A percentile compares a stretch with the other conserved stretches of the same genome.
Evolutionary conservation across 1,140 invertebrate genomes (phyloP).

Genomic region (Drosophila tsacasi): DNA sequence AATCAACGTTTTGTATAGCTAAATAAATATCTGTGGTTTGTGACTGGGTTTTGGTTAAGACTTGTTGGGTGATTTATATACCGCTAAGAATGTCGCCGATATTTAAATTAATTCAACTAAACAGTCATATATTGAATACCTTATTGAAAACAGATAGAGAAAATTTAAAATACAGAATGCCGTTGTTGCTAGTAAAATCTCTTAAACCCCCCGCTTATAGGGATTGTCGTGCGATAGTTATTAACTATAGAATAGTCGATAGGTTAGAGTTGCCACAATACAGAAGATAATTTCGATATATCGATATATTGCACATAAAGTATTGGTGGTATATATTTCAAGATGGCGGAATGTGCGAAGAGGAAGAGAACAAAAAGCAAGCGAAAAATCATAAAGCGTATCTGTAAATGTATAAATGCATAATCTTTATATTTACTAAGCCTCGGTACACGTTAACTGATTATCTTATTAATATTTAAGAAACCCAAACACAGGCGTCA

Average conservation of each 20-base stretch:
- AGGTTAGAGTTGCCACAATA: neutral
- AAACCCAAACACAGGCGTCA: slow-evolving; percentile 52
- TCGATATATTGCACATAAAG: slow-evolving; percentile 14
- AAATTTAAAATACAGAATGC: neutral
- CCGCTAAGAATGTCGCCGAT: too few relatives aligned
- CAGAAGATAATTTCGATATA: neutral
- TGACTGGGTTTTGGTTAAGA: too few relatives aligned
- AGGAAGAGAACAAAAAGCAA: slow-evolving; percentile 79
- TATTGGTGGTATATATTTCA: slow-evolving; percentile 45
- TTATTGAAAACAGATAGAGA: too few relatives aligned
- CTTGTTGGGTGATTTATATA: too few relatives aligned
- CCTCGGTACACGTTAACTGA: slow-evolving; percentile 39
- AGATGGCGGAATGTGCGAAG: slow-evolving; percentile 67
- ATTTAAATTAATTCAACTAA: too few relatives aligned
- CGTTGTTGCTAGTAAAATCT: neutral
- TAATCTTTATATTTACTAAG: slow-evolving; percentile 53
- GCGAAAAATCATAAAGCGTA: slow-evolving; percentile 74
- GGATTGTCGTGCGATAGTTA: neutral
- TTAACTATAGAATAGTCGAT: too few relatives aligned
- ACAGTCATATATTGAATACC: too few relatives aligned
- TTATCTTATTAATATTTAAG: slow-evolving; percentile 47
- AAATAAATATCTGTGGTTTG: too few relatives aligned
- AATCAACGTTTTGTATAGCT: too few relatives aligned
- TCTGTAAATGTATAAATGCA: slow-evolving; percentile 71
- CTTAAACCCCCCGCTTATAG: neutral